Conservation (phyloP, 64 coral and sea anemone species). For the Orbicella faveolata region DNA sequence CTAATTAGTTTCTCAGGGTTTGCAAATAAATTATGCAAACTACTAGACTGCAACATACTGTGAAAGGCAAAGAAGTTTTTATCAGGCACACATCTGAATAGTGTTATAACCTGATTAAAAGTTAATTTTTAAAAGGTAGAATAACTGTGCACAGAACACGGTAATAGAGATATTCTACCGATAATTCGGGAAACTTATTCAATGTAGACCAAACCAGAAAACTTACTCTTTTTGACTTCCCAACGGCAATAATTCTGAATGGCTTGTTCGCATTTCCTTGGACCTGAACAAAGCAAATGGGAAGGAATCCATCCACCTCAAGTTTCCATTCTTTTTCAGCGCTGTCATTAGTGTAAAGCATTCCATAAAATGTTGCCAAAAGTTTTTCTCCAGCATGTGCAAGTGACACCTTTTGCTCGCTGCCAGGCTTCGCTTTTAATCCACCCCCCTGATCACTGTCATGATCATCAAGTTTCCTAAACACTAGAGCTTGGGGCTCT, state of each 20-base stretch:
- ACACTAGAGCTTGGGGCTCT: conserved; percentile 67
- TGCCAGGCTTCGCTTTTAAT: neutral
- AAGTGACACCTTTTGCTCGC: conserved; percentile 59
- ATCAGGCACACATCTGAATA: too few relatives aligned
- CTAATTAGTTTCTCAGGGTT: too few relatives aligned
- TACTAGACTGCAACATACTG: too few relatives aligned
- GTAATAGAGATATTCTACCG: too few relatives aligned
- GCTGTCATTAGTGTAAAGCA: conserved; percentile 77
- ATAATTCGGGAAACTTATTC: too few relatives aligned
- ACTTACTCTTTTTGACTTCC: conserved; percentile 72
- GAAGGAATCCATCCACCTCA: conserved; percentile 71
- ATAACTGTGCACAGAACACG: too few relatives aligned
- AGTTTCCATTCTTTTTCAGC: conserved; percentile 77
- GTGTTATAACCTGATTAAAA: too few relatives aligned
- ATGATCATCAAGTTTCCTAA: conserved; percentile 62
- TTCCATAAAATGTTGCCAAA: conserved; percentile 80
- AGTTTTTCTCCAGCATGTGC: conserved; percentile 56
- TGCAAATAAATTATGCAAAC: too few relatives aligned
- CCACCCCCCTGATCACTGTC: neutral
- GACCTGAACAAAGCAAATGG: conserved; percentile 84
- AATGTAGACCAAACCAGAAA: too few relatives aligned
- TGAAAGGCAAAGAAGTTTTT: too few relatives aligned
- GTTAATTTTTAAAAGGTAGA: too few relatives aligned
- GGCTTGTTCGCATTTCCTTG: conserved; percentile 82
- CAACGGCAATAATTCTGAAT: conserved; percentile 81